These are phyloP conservation scores for Popillia japonica DNA, from an alignment of 1,140 invertebrate species.

Conservation along the genomic window DNA sequence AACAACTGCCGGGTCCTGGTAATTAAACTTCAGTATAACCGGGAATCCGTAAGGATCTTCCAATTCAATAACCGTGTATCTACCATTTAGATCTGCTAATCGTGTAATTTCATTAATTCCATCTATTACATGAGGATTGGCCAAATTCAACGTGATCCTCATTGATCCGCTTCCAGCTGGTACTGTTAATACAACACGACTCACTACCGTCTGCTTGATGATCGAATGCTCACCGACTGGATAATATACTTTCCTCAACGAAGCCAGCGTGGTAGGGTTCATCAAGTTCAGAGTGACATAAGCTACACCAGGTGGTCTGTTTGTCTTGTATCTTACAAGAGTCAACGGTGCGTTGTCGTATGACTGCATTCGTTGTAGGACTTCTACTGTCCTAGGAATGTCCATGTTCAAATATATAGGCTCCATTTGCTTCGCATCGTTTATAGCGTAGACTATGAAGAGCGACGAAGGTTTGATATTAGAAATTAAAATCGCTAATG, in stretches of 20 bases:
- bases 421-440: neutral
- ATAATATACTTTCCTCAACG: neutral
- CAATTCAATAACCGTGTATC: neutral
- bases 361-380: neutral
- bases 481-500: neutral
- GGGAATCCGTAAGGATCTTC: slow-evolving; percentile 4
- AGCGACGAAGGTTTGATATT: neutral
- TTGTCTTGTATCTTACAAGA: too few relatives aligned
- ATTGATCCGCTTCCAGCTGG: neutral
- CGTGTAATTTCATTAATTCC: neutral
- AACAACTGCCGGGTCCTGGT: neutral
- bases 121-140: neutral
- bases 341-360: neutral
- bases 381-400: neutral
- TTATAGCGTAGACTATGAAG: neutral
- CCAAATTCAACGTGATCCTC: neutral
- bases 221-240: neutral
- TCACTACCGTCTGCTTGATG: neutral
- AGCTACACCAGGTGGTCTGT: too few relatives aligned
- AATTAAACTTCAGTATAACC: neutral
- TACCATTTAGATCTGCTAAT: neutral
- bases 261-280: neutral
- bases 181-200: neutral
- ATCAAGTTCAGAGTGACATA: neutral
- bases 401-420: neutral